Conservation (phyloP, 2,888 invertebrate species). For the Oconnorella tubifera region DNA sequence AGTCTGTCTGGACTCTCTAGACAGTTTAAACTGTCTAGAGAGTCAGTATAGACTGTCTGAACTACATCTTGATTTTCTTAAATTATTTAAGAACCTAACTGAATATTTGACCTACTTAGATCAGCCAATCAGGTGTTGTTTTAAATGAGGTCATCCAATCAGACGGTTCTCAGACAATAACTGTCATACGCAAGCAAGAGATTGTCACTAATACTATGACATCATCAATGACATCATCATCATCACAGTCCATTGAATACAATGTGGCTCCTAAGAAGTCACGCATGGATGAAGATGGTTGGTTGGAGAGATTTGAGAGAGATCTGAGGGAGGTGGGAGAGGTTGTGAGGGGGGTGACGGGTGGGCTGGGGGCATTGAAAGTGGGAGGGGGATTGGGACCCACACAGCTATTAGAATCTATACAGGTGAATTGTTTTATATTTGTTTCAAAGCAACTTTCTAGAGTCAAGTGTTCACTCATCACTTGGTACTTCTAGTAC, state of each 20-base stretch:
- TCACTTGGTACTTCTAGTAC: no score
- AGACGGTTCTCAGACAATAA: slow-evolving; percentile 1
- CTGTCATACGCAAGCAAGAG: not conserved
- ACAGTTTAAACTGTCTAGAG: no score
- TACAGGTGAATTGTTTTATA: slow-evolving; percentile 40
- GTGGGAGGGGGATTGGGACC: slow-evolving; percentile 40
- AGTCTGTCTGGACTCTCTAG: no score
- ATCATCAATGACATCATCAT: not conserved
- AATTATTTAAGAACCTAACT: no score
- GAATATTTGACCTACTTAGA: no score
- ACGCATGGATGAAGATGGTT: slow-evolving; percentile 38
- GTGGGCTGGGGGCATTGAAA: slow-evolving; percentile 47
- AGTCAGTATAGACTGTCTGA: no score
- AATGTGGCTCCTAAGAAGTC: slow-evolving; percentile 34
- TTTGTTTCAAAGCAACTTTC: no score
- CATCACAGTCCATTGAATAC: not conserved
- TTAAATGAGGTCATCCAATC: not conserved
- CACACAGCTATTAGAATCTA: slow-evolving; percentile 57
- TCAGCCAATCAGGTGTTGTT: not conserved
- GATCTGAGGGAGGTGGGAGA: slow-evolving; percentile 40
- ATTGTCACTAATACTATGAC: not conserved
- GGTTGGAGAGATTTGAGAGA: slow-evolving; percentile 44
- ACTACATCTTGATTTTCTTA: no score
- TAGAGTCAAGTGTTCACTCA: no score
- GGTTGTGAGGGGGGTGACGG: slow-evolving; percentile 51